Evolutionary conservation across 2,888 invertebrate genomes (phyloP), one percentile per base, ranked within the genome.

Genomic region (Caenorhabditis sinica): DNA sequence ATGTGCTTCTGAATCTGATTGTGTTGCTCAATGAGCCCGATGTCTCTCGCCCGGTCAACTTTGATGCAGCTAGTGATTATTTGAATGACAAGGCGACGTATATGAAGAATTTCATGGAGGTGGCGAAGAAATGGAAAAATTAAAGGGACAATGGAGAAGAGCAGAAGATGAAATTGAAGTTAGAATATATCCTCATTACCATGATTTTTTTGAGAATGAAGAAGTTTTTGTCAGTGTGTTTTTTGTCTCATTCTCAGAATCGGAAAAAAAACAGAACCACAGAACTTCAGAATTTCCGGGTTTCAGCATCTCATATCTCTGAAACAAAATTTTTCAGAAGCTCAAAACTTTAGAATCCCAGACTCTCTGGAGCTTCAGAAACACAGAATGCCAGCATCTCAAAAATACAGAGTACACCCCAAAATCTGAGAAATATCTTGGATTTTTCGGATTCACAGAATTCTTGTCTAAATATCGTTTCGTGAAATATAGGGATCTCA

Each of bases 21-120:
- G 73, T 68, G 49, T 43, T 84, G 58, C 74, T 84, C 74, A 72
- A 40, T 20, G 85, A 85, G 11, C 85, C 85, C 20, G 85, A 85
- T 71, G 23, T 85, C 2, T 85, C 85, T 20, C 58, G 85, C n/a
- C 82, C 85, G 11, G 77, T 85, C 23, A 85, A 85, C 23, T 40
- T 82, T 11, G 82, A 77, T 13, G 85, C 85, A 4, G 82, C 85
- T n/a, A 40, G 30, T 23, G 85, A 85, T 66, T 85, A 63, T 45
- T 82, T 85, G 13, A 51, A 80, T 25, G 72, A 81, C 49, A 66
- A 73, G 23, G 9, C 66, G 3, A 11, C 15, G 9, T 81, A 49
- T n/a, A 30, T 58, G 51, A 73, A 73, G 36, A 73, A 73, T 51
- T 81, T 66, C 40, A 30, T 8, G 15, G 81, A 81, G 2, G n/a